These are phyloP conservation scores for Oenanthe melanoleuca DNA, from an alignment of 2,113 vertebrate genomes.

Conservation along the genomic window DNA sequence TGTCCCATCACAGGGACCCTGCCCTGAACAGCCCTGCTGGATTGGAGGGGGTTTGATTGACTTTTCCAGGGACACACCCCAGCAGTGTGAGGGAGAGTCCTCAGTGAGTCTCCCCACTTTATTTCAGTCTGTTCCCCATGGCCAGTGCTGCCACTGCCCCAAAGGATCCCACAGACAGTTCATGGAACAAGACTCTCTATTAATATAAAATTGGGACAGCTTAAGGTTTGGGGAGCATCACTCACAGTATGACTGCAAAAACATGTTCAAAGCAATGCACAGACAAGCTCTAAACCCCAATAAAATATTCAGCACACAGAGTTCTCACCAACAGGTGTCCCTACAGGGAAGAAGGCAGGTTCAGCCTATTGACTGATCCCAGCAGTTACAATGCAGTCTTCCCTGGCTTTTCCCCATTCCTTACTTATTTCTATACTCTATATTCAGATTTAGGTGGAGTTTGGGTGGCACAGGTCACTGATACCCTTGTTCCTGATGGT, in stretches of 20 bases:
- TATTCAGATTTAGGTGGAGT: too few species aligned
- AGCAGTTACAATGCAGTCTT: not conserved
- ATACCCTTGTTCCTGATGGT: not conserved
- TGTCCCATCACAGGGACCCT: not conserved
- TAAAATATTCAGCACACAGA: not conserved
- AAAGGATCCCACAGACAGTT: not conserved
- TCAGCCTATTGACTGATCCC: not conserved
- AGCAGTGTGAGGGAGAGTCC: not conserved
- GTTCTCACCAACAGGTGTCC: not conserved
- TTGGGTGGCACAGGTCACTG: not conserved
- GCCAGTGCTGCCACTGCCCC: accelerated
- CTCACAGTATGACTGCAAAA: not conserved
- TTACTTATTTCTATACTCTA: not conserved
- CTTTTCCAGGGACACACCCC: not conserved
- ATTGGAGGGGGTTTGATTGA: not conserved
- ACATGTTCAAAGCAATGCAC: not conserved
- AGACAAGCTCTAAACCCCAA: not conserved
- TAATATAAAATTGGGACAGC: not conserved
- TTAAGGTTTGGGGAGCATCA: not conserved
- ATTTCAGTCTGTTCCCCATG: not conserved
- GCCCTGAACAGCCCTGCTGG: not conserved
- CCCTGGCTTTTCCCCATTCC: not conserved
- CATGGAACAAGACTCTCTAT: too few species aligned
- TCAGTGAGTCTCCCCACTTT: not conserved
- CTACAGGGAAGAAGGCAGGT: not conserved